Conservation (phyloP, 2,797 vertebrate species). For the Merluccius polli region DNA sequence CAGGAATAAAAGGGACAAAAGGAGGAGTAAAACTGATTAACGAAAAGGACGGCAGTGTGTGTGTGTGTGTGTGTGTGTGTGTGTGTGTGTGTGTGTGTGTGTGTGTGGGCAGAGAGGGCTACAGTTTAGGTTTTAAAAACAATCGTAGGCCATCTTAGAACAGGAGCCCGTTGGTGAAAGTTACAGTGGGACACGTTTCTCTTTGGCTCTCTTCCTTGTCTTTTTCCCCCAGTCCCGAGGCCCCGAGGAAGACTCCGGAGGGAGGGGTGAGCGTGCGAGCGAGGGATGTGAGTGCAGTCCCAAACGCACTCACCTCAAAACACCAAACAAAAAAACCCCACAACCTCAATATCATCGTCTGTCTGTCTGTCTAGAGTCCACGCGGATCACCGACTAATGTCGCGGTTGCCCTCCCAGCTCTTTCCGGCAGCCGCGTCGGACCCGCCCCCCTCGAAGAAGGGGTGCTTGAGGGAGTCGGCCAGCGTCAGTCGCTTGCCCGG, state of each 20-base stretch:
- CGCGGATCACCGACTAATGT: conserved; percentile 94
- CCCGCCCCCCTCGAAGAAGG: conserved; percentile 78
- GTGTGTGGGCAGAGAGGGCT: conserved; percentile 53
- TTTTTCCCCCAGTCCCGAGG: conserved; percentile 29
- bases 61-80: neutral
- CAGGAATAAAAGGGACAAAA: conserved; percentile 7
- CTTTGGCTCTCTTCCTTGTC: conserved; percentile 20
- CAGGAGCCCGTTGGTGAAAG: neutral
- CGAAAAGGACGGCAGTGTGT: conserved; percentile 16
- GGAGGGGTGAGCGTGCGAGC: conserved; percentile 14
- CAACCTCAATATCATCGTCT: conserved; percentile 10
- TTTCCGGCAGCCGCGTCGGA: conserved; percentile 66
- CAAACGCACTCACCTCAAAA: neutral
- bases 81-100: neutral
- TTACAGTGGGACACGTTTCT: neutral
- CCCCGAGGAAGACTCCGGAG: neutral
- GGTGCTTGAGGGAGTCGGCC: conserved; percentile 85
- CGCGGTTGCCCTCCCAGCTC: conserved; percentile 91
- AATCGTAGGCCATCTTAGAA: neutral
- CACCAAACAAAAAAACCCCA: conserved; percentile 24
- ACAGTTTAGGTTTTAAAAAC: conserved; percentile 33
- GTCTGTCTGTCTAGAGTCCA: conserved; percentile 22
- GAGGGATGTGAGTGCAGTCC: conserved; percentile 36
- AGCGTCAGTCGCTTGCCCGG: conserved; percentile 86
- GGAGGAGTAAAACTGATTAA: neutral